Percentiles rank a stretch among this genome's conserved stretches.
These are phyloP conservation scores for Cinclus mexicanus DNA, from an alignment of 2,113 vertebrate genomes.

Conservation along the genomic window DNA sequence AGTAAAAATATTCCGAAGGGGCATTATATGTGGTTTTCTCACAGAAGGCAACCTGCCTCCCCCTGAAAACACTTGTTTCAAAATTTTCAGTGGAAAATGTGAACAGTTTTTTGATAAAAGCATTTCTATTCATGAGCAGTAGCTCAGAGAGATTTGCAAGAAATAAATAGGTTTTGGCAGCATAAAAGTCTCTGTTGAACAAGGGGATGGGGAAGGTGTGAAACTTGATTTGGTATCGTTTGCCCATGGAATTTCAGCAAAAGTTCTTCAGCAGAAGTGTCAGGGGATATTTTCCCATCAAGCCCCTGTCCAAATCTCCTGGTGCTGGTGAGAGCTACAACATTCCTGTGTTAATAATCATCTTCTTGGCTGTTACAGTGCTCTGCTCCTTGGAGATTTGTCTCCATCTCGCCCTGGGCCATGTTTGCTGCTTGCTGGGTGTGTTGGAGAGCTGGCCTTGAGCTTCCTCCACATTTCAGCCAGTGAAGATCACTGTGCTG, in stretches of 20 bases:
- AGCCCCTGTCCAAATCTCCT: background rate
- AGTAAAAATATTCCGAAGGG: background rate
- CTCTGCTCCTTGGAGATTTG: background rate
- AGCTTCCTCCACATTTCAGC: background rate
- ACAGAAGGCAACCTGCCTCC: slow-evolving; percentile 46
- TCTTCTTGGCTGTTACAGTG: background rate
- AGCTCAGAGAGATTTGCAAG: slow-evolving; percentile 41
- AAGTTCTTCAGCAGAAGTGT: background rate
- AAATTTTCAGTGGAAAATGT: slow-evolving; percentile 27
- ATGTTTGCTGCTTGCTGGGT: background rate
- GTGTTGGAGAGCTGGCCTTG: background rate
- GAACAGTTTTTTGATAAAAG: slow-evolving; percentile 37
- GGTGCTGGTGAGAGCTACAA: background rate
- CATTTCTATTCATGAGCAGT: slow-evolving; percentile 59
- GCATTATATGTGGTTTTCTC: background rate
- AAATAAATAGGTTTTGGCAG: slow-evolving; percentile 61
- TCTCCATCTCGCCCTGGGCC: background rate
- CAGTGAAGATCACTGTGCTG: background rate
- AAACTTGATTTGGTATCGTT: background rate
- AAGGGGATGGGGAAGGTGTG: slow-evolving; percentile 52
- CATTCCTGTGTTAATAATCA: background rate
- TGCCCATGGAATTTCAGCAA: background rate
- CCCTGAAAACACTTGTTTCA: slow-evolving; percentile 46
- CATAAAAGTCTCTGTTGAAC: slow-evolving; percentile 25
- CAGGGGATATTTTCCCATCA: background rate